Evolutionary conservation across 2,797 vertebrate genomes (phyloP).

Genomic region (Acomys russatus): DNA sequence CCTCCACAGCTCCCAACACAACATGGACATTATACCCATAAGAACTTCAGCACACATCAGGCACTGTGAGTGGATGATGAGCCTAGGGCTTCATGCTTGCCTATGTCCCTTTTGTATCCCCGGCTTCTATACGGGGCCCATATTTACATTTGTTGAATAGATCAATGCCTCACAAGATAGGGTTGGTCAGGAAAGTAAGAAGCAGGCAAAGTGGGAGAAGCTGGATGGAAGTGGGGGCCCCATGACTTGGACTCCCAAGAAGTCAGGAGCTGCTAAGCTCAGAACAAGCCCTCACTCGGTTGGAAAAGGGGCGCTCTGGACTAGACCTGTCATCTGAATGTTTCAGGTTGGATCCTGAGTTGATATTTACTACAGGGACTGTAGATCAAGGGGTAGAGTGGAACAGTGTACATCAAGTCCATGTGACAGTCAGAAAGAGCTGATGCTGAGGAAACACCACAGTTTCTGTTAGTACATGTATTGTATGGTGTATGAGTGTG

Average conservation of each 20-base stretch:
- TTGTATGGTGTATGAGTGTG: not conserved
- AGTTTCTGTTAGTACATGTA: not conserved
- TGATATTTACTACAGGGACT: not conserved
- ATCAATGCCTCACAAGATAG: not conserved
- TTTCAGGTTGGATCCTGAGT: not conserved
- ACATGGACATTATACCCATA: not conserved
- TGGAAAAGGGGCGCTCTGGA: not conserved
- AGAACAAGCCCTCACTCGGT: not conserved
- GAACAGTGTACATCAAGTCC: not conserved
- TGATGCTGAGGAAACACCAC: not conserved
- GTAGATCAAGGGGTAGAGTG: not conserved
- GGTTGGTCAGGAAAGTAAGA: not conserved
- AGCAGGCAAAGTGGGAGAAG: not conserved
- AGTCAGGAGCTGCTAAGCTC: not conserved
- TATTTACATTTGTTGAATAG: not conserved
- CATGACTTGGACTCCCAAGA: accelerated
- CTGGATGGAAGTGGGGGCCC: not conserved
- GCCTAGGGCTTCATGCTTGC: not conserved
- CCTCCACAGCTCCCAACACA: not conserved
- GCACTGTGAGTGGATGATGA: not conserved
- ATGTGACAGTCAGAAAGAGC: not conserved
- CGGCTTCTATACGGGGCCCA: not conserved
- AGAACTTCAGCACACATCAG: not conserved
- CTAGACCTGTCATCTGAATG: not conserved
- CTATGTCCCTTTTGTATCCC: not conserved